These are phyloP conservation scores for Conus betulinus DNA, from an alignment of 1,140 invertebrate species.

Conservation along the genomic window DNA sequence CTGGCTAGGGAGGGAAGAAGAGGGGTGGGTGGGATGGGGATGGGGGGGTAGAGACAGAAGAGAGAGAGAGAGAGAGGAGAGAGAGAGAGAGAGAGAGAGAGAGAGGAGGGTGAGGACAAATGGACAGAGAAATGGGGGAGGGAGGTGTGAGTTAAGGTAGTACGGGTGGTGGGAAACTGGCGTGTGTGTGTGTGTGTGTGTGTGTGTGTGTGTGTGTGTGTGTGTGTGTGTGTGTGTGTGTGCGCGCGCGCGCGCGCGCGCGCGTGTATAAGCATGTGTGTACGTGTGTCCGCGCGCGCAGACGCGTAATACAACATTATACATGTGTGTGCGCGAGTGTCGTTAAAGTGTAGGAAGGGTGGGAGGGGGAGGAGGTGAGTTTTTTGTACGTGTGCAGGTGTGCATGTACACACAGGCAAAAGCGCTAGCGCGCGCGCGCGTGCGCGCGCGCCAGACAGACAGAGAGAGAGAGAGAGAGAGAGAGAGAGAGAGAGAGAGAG, in stretches of 20 bases:
- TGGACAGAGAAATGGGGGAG: background rate
- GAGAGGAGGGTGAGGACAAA: background rate
- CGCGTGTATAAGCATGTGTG: background rate
- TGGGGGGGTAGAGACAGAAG: background rate
- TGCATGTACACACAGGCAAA: background rate
- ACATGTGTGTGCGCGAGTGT: background rate
- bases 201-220: background rate
- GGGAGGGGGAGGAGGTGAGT: background rate
- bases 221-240: background rate
- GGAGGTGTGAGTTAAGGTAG: background rate
- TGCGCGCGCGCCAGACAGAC: too few species aligned
- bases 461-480: conserved; percentile 15
- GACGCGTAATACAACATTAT: background rate
- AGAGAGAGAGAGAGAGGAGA: background rate
- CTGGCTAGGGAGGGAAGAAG: background rate
- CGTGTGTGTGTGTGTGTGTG: background rate
- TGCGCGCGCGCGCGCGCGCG: background rate
- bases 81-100: background rate
- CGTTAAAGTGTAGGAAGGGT: background rate
- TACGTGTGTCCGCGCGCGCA: background rate
- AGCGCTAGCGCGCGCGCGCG: too few species aligned
- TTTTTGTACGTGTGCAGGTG: background rate
- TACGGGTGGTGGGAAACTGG: too few species aligned
- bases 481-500: conserved; percentile 22
- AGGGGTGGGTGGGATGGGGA: background rate